phyloP scores from a whole-genome alignment of 2,797 vertebrate genomes.

The Danio kyathit region DNA sequence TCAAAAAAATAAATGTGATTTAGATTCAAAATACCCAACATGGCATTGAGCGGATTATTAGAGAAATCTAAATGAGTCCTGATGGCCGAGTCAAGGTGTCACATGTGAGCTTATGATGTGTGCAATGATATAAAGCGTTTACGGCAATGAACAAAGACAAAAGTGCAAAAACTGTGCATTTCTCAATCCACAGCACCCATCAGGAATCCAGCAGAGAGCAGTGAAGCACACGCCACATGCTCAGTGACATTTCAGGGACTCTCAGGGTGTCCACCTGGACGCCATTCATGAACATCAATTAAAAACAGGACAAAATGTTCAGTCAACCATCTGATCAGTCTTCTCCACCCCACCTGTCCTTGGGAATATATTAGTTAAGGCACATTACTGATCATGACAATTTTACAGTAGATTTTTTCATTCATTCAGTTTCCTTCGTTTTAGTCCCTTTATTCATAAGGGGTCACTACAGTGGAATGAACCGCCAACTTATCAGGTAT shows the following conservation, averaged over 20 bases:
- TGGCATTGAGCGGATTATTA: not conserved
- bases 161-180: constrained; percentile 59
- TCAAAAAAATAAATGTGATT: not conserved
- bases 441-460: too few species aligned
- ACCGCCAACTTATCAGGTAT: too few species aligned
- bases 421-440: too few species aligned
- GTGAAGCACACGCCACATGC: constrained; percentile 90
- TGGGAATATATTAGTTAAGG: not conserved
- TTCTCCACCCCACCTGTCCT: not conserved
- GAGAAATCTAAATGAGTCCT: not conserved
- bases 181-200: constrained; percentile 72
- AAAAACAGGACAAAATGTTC: not conserved
- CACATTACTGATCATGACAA: too few species aligned
- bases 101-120: not conserved
- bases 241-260: constrained; percentile 90
- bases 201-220: constrained; percentile 82
- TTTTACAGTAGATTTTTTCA: too few species aligned
- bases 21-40: not conserved
- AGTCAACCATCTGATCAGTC: not conserved
- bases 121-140: not conserved
- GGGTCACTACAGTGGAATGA: too few species aligned
- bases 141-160: constrained; percentile 1
- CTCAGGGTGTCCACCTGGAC: constrained; percentile 81
- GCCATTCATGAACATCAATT: constrained; percentile 56
- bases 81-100: not conserved